phyloP scores from a whole-genome alignment of 92 coral and sea anemone species.

The Bergia sp. region DNA sequence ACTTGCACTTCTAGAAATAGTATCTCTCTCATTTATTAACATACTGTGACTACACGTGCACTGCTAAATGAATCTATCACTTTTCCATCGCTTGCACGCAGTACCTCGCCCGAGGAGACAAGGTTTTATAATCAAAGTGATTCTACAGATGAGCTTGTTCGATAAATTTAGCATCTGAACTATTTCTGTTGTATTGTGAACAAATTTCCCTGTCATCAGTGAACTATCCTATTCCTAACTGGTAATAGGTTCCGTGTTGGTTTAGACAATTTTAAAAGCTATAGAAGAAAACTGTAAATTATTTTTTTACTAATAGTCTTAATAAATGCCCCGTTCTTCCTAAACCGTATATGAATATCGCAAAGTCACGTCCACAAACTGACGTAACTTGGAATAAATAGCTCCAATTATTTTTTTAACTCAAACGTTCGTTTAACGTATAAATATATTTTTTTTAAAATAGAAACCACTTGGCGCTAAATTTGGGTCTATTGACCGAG shows the following conservation, averaged over 20 bases:
- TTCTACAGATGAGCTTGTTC: not conserved
- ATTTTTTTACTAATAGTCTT: not conserved
- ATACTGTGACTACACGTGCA: not conserved
- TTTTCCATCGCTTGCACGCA: not conserved
- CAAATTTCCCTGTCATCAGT: constrained; percentile 16
- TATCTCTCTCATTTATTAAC: not conserved
- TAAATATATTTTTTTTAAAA: too few relatives aligned
- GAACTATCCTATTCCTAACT: not conserved
- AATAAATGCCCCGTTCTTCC: too few relatives aligned
- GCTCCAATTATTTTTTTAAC: too few relatives aligned
- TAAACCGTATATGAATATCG: not conserved
- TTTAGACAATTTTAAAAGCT: not conserved
- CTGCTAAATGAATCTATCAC: constrained; percentile 7
- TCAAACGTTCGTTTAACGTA: not conserved
- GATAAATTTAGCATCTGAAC: not conserved
- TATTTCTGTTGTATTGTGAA: not conserved
- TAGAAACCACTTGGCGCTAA: not conserved
- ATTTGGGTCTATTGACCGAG: not conserved
- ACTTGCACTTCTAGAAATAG: not conserved
- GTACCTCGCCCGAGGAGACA: constrained; percentile 13
- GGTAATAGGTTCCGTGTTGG: not conserved
- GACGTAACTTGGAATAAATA: not conserved
- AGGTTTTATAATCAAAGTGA: not conserved
- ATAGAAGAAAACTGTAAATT: not conserved
- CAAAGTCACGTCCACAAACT: not conserved